phyloP scores from a whole-genome alignment of 2,113 vertebrate species.

The Lophius piscatorius region DNA sequence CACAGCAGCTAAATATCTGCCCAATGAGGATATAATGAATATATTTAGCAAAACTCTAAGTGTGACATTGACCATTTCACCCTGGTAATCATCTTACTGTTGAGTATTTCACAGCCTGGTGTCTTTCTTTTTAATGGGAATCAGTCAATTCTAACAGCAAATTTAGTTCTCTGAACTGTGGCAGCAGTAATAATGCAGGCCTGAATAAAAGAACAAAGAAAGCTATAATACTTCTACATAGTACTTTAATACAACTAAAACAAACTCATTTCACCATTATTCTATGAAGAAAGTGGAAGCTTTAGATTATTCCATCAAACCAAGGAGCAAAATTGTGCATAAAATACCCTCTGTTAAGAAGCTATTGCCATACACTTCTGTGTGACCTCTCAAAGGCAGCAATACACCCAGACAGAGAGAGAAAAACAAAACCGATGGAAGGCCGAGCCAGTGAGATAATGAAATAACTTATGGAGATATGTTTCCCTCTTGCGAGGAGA shows the following conservation, averaged over 20 bases:
- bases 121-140: slow-evolving; percentile 27
- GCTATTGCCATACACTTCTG: slow-evolving; percentile 62
- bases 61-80: slow-evolving; percentile 44
- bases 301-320: slow-evolving; percentile 55
- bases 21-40: slow-evolving; percentile 32
- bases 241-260: slow-evolving; percentile 30
- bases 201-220: slow-evolving; percentile 12
- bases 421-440: slow-evolving; percentile 62
- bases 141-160: background rate
- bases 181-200: background rate
- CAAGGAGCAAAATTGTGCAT: slow-evolving; percentile 54
- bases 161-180: background rate
- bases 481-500: slow-evolving; percentile 39
- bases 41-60: slow-evolving; percentile 25
- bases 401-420: slow-evolving; percentile 44
- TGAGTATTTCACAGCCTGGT: slow-evolving; percentile 8
- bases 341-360: slow-evolving; percentile 55
- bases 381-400: slow-evolving; percentile 64
- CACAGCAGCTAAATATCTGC: slow-evolving; percentile 39
- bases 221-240: background rate
- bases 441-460: slow-evolving; percentile 73
- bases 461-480: slow-evolving; percentile 80
- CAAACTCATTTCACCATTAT: slow-evolving; percentile 40
- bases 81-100: slow-evolving; percentile 30
- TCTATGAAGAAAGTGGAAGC: slow-evolving; percentile 37